A percentile compares a stretch with the other conserved stretches of the same genome.
phyloP scores from a whole-genome alignment of 2,888 invertebrate genomes.

The Mimumesa dahlbomi region DNA sequence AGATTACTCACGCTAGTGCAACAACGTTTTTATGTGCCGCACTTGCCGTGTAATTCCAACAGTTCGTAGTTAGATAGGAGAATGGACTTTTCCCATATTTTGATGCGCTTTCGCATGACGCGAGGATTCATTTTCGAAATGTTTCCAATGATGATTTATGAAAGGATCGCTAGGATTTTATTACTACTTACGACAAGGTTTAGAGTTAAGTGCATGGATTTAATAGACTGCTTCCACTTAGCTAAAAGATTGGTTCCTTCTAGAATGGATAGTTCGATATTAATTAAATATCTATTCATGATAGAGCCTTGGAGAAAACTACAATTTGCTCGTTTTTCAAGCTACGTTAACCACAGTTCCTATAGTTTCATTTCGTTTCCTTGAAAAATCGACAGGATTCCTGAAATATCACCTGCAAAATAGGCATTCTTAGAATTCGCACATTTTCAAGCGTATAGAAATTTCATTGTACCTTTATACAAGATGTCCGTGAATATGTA shows the following conservation, averaged over 20 bases:
- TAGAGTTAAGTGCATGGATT: neutral
- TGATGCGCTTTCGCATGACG: constrained; percentile 22
- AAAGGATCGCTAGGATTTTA: constrained; percentile 46
- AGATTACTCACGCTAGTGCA: constrained; percentile 55
- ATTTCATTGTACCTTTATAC: too few relatives aligned
- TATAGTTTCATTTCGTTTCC: too few relatives aligned
- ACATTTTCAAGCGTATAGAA: too few relatives aligned
- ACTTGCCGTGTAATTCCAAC: constrained; percentile 48
- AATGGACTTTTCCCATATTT: constrained; percentile 5
- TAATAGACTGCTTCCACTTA: constrained; percentile 28
- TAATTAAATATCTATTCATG: constrained; percentile 45
- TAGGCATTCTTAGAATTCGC: too few relatives aligned
- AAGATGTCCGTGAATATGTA: too few relatives aligned
- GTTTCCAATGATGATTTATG: constrained; percentile 39
- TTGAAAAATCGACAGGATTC: too few relatives aligned
- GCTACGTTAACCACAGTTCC: too few relatives aligned
- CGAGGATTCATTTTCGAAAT: constrained; percentile 25
- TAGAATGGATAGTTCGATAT: constrained; percentile 14
- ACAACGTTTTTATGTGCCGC: constrained; percentile 51
- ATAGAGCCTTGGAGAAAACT: constrained; percentile 17
- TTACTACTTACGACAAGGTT: constrained; percentile 24
- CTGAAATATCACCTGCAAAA: too few relatives aligned
- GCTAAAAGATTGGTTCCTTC: constrained; percentile 19
- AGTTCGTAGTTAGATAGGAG: constrained; percentile 22
- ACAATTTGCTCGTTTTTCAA: neutral